Conservation (phyloP, 1,140 invertebrate genomes). For the Drosophila sp. region DNA sequence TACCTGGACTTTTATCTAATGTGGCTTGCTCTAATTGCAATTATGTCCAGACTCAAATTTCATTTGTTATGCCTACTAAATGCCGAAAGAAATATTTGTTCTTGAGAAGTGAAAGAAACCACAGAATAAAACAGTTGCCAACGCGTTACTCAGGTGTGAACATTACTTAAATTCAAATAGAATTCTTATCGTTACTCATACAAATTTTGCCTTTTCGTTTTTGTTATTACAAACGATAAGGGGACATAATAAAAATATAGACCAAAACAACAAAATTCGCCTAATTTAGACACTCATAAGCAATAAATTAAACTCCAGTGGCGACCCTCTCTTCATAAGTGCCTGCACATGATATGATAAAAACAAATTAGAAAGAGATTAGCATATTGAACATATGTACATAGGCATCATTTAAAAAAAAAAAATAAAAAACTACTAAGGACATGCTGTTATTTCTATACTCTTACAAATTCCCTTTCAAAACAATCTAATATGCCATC, state of each 20-base stretch:
- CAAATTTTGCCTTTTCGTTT: conserved; percentile 4
- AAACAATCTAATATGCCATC: too few relatives aligned
- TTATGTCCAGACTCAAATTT: conserved; percentile 28
- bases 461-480: not conserved
- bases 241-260: not conserved
- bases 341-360: conserved; percentile 13
- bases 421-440: not conserved
- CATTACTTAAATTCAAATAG: not conserved
- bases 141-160: not conserved
- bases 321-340: not conserved
- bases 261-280: not conserved
- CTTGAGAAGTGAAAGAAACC: not conserved
- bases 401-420: not conserved
- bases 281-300: not conserved
- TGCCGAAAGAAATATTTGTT: not conserved
- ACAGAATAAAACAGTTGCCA: conserved; percentile 10
- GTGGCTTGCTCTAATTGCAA: conserved; percentile 47
- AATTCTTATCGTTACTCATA: conserved; percentile 1
- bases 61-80: conserved; percentile 28
- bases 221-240: conserved; percentile 9
- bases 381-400: conserved; percentile 8
- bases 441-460: not conserved
- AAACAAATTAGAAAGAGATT: conserved; percentile 18
- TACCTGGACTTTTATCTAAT: conserved; percentile 36
- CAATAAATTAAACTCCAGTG: conserved; percentile 3